Conservation (phyloP, 2,797 vertebrate genomes). For the Hyperoplus immaculatus region DNA sequence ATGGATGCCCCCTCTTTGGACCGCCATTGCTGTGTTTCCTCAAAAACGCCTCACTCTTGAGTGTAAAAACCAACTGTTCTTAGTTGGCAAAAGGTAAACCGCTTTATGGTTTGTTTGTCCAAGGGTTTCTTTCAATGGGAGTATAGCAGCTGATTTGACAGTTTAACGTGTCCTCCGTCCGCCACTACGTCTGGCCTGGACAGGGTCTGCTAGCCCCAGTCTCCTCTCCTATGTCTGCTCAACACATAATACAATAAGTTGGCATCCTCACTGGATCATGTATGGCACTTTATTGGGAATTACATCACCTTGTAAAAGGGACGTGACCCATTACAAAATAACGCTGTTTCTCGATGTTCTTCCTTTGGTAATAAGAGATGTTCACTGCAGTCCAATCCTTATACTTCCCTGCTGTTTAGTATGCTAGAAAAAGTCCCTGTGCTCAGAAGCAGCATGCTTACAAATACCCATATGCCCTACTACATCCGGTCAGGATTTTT, state of each 20-base stretch:
- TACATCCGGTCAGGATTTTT: too few relatives aligned
- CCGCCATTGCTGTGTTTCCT: constrained; percentile 43
- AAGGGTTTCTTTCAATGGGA: constrained; percentile 60
- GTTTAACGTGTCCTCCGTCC: constrained; percentile 61
- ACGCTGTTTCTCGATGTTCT: constrained; percentile 61
- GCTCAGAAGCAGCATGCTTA: too few relatives aligned
- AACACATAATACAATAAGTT: constrained; percentile 41
- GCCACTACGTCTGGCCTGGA: constrained; percentile 21
- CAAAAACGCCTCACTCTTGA: constrained; percentile 35
- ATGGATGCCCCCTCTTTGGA: not conserved
- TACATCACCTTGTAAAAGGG: constrained; percentile 76
- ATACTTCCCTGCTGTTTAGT: too few relatives aligned
- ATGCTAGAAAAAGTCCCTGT: too few relatives aligned
- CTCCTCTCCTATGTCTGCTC: constrained; percentile 40
- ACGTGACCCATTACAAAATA: constrained; percentile 68
- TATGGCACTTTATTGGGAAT: constrained; percentile 70
- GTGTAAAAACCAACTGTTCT: constrained; percentile 55
- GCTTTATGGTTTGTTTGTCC: constrained; percentile 67
- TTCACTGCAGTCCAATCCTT: too few relatives aligned
- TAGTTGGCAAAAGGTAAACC: constrained; percentile 49
- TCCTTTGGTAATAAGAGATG: constrained; percentile 27
- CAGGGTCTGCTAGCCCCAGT: constrained; percentile 41
- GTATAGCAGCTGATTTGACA: constrained; percentile 62
- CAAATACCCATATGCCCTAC: too few relatives aligned
- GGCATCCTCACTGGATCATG: constrained; percentile 40